Conservation (phyloP, 1,140 invertebrate genomes). For the Hyles vespertilio region DNA sequence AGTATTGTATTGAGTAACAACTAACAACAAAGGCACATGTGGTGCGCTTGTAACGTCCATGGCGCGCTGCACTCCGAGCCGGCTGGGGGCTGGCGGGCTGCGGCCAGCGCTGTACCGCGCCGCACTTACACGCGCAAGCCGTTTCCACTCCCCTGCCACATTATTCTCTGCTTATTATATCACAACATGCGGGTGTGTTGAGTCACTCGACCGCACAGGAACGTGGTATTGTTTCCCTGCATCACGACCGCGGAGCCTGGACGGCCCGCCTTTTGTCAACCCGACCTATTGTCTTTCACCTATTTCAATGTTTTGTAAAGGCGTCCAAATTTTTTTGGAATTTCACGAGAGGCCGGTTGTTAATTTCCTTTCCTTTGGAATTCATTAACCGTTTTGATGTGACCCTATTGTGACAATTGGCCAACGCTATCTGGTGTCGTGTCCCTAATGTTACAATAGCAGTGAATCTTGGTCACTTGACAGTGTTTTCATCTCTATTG, state of each 20-base stretch:
- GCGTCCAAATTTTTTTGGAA: constrained; percentile 46
- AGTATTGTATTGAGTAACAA: no score
- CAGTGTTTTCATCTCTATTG: constrained; percentile 54
- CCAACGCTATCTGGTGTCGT: constrained; percentile 9
- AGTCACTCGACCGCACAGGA: constrained; percentile 58
- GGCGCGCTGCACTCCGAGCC: no score
- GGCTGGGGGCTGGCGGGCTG: no score
- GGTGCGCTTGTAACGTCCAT: no score
- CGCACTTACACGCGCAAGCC: not conserved
- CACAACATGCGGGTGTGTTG: constrained; percentile 47
- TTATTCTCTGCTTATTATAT: constrained; percentile 18
- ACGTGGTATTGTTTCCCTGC: constrained; percentile 53
- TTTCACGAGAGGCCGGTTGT: constrained; percentile 32
- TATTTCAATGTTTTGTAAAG: constrained; percentile 50
- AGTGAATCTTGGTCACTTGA: constrained; percentile 44
- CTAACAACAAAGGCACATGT: no score
- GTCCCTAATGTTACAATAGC: constrained; percentile 51
- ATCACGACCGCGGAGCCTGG: constrained; percentile 46
- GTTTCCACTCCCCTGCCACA: constrained; percentile 2
- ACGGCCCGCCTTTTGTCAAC: constrained; percentile 54
- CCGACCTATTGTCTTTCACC: constrained; percentile 51
- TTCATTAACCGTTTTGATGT: constrained; percentile 15
- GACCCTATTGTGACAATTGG: constrained; percentile 20
- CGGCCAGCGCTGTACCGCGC: no score
- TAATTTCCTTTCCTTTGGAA: constrained; percentile 26